Conservation (phyloP, 1,140 invertebrate genomes). For the Drosophila fuyamai region DNA sequence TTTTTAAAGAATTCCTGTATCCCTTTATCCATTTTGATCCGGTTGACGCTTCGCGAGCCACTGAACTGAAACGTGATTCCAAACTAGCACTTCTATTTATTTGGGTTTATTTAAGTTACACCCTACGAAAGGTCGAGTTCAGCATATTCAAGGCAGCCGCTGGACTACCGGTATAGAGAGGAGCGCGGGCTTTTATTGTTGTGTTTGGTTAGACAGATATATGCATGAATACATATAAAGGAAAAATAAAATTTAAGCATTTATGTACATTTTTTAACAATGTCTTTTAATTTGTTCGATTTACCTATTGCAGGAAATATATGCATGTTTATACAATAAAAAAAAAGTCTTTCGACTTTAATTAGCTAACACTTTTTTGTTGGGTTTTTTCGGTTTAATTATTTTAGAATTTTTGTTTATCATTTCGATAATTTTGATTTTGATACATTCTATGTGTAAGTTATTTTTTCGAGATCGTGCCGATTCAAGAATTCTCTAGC, state of each 20-base stretch:
- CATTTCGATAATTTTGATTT: too few species aligned
- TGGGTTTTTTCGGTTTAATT: too few species aligned
- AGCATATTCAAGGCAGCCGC: neutral
- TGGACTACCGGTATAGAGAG: neutral
- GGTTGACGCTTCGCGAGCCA: neutral
- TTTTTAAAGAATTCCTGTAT: constrained; percentile 50
- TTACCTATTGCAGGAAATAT: too few species aligned
- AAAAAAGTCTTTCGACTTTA: too few species aligned
- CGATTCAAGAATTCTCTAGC: neutral
- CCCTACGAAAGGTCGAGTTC: constrained; percentile 7
- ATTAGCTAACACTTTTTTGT: too few species aligned
- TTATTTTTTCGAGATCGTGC: neutral
- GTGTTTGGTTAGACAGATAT: neutral
- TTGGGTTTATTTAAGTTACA: neutral
- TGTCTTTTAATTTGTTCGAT: too few species aligned
- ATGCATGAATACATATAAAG: too few species aligned
- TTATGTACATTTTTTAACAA: too few species aligned
- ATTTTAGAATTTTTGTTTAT: too few species aligned
- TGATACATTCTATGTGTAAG: too few species aligned
- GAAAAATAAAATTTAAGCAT: too few species aligned
- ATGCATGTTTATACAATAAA: too few species aligned
- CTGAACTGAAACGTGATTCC: constrained; percentile 8
- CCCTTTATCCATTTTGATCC: constrained; percentile 25
- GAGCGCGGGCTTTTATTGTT: neutral
- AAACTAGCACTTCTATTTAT: constrained; percentile 20